A percentile compares a stretch with the other conserved stretches of the same genome.
phyloP scores from a whole-genome alignment of 37 sponge, comb jelly and placozoan species.

The Oopsacas minuta region DNA sequence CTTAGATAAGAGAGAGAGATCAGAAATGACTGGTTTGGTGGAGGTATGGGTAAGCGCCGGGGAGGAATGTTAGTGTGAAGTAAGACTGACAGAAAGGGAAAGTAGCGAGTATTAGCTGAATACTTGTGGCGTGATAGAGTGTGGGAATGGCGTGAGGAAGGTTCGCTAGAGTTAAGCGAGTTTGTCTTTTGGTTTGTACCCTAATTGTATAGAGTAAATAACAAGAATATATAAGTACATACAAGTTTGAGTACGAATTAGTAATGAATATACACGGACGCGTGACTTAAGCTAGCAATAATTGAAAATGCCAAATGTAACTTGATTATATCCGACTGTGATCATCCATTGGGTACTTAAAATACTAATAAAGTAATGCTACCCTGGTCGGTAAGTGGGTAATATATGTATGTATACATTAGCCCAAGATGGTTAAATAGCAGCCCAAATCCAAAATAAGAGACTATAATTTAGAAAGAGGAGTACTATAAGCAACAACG shows the following conservation, averaged over 20 bases:
- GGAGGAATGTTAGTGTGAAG: not conserved
- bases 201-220: not conserved
- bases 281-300: no score
- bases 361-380: no score
- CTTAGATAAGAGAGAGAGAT: not conserved
- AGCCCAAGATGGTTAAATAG: not conserved
- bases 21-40: not conserved
- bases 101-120: not conserved
- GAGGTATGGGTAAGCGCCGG: not conserved
- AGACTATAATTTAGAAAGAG: not conserved
- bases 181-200: not conserved
- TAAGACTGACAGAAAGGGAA: not conserved
- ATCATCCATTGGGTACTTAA: no score
- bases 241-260: no score
- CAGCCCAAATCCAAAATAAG: not conserved
- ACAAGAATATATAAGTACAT: no score
- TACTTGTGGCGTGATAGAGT: not conserved
- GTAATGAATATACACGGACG: no score
- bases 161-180: not conserved
- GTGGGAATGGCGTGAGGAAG: not conserved
- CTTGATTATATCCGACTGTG: no score
- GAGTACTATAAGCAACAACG: not conserved
- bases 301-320: no score
- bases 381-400: no score
- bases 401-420: no score